Evolutionary conservation across 2,797 vertebrate genomes (phyloP).

Genomic region (Gymnodraco acuticeps): DNA sequence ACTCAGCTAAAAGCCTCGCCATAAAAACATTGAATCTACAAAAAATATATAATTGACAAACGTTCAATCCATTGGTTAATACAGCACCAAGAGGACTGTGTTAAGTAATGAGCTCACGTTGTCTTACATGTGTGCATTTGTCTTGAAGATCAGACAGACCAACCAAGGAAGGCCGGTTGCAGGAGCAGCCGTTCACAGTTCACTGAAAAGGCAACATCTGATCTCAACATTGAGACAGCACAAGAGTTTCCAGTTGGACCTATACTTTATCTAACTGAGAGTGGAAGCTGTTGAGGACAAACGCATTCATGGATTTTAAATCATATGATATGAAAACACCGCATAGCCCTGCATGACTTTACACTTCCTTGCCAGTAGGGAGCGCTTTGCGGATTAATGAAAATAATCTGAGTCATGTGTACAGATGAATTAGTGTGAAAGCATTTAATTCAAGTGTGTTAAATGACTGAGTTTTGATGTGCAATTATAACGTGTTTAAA

Average conservation of each 20-base stretch:
- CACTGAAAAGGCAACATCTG: constrained; percentile 70
- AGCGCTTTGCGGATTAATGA: constrained; percentile 60
- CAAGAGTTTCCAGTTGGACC: constrained; percentile 27
- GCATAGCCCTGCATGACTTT: constrained; percentile 53
- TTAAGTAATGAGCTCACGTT: constrained; percentile 12
- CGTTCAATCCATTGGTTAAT: not conserved
- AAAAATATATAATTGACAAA: constrained; percentile 7
- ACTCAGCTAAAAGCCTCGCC: not conserved
- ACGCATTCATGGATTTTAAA: constrained; percentile 25
- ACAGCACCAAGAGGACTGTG: not conserved
- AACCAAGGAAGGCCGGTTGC: constrained; percentile 32
- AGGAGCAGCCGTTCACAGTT: constrained; percentile 61
- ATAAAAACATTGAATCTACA: not conserved
- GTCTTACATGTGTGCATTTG: constrained; percentile 20
- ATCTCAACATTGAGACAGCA: constrained; percentile 58
- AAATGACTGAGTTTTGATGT: constrained; percentile 15
- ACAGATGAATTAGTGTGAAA: not conserved
- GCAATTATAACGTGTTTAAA: constrained; percentile 8
- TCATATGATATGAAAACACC: constrained; percentile 31
- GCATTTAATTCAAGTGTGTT: not conserved
- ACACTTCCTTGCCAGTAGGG: constrained; percentile 69
- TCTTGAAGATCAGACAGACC: constrained; percentile 32
- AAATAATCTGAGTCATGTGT: constrained; percentile 9
- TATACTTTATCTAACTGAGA: constrained; percentile 22
- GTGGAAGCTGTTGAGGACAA: constrained; percentile 28